A percentile compares a stretch with the other conserved stretches of the same genome.
phyloP scores from a whole-genome alignment of 2,113 vertebrate genomes.

The Poeciliopsis occidentalis region DNA sequence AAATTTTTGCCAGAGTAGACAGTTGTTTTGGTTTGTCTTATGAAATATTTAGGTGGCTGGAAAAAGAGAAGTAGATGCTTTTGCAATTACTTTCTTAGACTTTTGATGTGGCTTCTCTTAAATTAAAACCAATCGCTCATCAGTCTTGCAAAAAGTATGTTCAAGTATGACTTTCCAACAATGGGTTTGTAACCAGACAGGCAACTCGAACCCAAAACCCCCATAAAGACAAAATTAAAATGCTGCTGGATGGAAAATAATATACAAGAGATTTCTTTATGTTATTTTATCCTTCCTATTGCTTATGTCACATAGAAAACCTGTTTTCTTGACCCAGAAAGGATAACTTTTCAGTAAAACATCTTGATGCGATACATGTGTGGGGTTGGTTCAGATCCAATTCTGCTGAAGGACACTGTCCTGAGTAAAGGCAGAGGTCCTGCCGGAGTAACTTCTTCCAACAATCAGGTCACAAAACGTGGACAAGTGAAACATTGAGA shows the following conservation, averaged over 20 bases:
- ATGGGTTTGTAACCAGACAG: not conserved
- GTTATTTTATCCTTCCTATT: not conserved
- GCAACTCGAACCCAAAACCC: not conserved
- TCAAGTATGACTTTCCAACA: not conserved
- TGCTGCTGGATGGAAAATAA: not conserved
- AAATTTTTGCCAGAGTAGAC: not conserved
- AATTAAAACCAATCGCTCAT: not conserved
- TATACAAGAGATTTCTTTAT: not conserved
- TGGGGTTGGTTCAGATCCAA: no score
- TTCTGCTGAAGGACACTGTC: not conserved
- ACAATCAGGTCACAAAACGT: not conserved
- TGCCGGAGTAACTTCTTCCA: not conserved
- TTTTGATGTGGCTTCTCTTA: not conserved
- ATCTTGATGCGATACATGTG: not conserved
- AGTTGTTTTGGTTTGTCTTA: not conserved
- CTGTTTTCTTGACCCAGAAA: not conserved
- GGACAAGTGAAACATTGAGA: not conserved
- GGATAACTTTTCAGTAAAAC: not conserved
- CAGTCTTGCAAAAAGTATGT: not conserved
- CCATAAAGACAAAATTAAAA: not conserved
- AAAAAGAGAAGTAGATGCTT: not conserved
- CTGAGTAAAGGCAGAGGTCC: not conserved
- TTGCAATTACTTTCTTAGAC: not conserved
- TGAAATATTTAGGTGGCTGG: not conserved
- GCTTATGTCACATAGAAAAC: not conserved